Percentiles rank a stretch among this genome's conserved stretches.
Evolutionary conservation across 1,140 invertebrate species (phyloP).

Genomic region (Drosophila bipectinata): DNA sequence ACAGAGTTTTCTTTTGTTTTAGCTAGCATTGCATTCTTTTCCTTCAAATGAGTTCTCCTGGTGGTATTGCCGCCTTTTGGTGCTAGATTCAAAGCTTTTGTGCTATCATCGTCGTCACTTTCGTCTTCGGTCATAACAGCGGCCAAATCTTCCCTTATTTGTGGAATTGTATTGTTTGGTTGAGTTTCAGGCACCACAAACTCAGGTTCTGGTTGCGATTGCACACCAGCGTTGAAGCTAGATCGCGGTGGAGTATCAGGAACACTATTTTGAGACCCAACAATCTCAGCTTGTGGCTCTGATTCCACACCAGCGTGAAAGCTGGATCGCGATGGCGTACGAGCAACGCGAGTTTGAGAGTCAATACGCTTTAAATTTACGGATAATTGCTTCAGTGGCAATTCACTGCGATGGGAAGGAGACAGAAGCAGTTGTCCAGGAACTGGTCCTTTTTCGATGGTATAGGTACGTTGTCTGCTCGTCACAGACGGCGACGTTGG

Average conservation of each 20-base stretch:
- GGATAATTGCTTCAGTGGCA: conserved; percentile 5
- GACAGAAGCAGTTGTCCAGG: conserved; percentile 34
- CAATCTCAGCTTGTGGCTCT: conserved; percentile 23
- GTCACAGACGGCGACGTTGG: neutral
- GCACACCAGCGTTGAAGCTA: neutral
- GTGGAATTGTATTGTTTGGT: neutral
- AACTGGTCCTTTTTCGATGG: conserved; percentile 38
- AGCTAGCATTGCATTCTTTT: neutral
- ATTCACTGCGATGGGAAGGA: conserved; percentile 3
- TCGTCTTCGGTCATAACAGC: conserved; percentile 70
- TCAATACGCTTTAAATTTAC: conserved; percentile 14
- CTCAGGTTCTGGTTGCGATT: conserved; percentile 25
- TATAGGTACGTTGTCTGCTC: conserved; percentile 32
- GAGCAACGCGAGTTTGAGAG: neutral
- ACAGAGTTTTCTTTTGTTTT: conserved; percentile 27
- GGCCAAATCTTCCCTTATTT: neutral
- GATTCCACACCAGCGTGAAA: neutral
- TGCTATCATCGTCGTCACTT: conserved; percentile 41
- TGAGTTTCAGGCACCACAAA: conserved; percentile 64
- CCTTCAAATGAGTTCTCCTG: conserved; percentile 8
- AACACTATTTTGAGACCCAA: conserved; percentile 53
- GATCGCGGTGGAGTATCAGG: conserved; percentile 24
- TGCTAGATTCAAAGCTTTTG: conserved; percentile 56
- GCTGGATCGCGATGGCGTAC: conserved; percentile 20
- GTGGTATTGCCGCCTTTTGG: conserved; percentile 30